phyloP scores from a whole-genome alignment of 2,797 vertebrate genomes.

The Falco cherrug region DNA sequence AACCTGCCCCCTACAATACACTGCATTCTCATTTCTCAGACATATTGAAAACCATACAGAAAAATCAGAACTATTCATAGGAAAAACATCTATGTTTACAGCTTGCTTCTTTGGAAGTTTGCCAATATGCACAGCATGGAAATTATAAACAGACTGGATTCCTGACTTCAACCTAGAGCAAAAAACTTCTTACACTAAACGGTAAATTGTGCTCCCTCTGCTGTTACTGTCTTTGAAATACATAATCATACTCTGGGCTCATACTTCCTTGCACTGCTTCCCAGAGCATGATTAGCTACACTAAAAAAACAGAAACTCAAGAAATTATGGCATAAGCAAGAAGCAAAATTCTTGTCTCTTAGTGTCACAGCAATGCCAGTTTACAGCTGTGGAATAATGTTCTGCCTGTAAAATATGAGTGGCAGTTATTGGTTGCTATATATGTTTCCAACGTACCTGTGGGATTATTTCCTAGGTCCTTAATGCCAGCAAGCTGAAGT shows the following conservation, averaged over 20 bases:
- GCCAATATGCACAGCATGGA: not conserved
- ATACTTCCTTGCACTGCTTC: not conserved
- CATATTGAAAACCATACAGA: not conserved
- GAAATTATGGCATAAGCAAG: not conserved
- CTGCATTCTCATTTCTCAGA: not conserved
- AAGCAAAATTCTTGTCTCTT: not conserved
- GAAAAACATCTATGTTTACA: conserved; percentile 51
- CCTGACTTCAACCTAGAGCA: not conserved
- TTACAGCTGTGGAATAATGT: rapidly evolving
- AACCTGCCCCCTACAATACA: not conserved
- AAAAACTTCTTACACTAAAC: not conserved
- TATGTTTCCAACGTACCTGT: not conserved
- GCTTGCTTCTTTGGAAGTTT: conserved; percentile 3
- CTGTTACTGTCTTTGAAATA: not conserved
- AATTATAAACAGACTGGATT: conserved; percentile 48
- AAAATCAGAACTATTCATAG: conserved; percentile 14
- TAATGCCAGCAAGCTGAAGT: not conserved
- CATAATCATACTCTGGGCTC: not conserved
- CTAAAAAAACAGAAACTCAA: not conserved
- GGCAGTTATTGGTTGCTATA: not conserved
- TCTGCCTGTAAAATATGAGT: not conserved
- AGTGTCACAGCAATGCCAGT: not conserved
- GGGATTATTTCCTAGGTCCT: not conserved
- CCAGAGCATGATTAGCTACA: not conserved
- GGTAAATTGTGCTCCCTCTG: conserved; percentile 32